Evolutionary conservation across 2,888 invertebrate genomes (phyloP).

Genomic region (Oscheius sp.): DNA sequence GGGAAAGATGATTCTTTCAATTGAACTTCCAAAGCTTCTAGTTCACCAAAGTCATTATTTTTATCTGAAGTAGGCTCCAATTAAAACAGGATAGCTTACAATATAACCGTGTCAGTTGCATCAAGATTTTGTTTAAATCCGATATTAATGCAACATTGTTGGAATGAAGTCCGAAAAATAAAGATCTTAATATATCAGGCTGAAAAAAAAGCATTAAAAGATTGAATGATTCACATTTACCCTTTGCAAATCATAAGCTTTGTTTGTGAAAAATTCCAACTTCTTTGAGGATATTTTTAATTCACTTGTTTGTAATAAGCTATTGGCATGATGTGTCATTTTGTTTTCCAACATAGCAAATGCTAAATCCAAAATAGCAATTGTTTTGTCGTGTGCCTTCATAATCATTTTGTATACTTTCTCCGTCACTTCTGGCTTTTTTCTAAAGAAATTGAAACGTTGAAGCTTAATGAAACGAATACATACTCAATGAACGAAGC

Average conservation of each 20-base stretch:
- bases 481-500: slow-evolving; percentile 20
- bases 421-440: slow-evolving; percentile 11
- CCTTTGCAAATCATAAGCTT: neutral
- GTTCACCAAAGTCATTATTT: neutral
- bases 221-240: neutral
- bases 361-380: slow-evolving; percentile 29
- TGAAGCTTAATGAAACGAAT: neutral
- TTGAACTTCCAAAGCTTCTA: slow-evolving; percentile 7
- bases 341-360: slow-evolving; percentile 25
- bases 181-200: slow-evolving; percentile 17
- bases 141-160: neutral
- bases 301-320: slow-evolving; percentile 8
- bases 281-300: slow-evolving; percentile 3
- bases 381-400: slow-evolving; percentile 20
- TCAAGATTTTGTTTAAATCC: slow-evolving; percentile 23
- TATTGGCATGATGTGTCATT: neutral
- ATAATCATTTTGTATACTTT: slow-evolving; percentile 25
- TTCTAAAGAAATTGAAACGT: slow-evolving; percentile 18
- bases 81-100: slow-evolving; percentile 10
- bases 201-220: slow-evolving; percentile 6
- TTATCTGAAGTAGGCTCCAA: slow-evolving; percentile 16
- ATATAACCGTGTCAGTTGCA: slow-evolving; percentile 21
- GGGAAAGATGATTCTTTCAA: slow-evolving; percentile 27
- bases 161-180: slow-evolving; percentile 4
- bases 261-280: slow-evolving; percentile 18